Base-by-base conservation (phyloP, 2,888 invertebrate genomes). In the Amphimallon solstitiale region DNA sequence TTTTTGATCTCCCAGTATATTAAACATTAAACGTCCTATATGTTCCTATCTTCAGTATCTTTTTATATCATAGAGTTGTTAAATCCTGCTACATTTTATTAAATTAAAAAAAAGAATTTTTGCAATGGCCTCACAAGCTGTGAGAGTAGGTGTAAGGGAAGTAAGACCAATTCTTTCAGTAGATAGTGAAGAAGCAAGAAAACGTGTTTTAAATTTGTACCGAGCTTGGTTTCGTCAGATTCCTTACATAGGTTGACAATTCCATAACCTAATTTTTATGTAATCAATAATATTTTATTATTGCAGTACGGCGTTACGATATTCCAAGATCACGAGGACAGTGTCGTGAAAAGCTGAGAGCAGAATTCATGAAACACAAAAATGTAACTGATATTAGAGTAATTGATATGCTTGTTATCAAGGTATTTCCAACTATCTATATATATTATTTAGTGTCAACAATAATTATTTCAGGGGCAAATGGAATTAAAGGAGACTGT, bases 161-260 rank as follows among this genome's bases (percentile, higher is more conserved):
- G 97, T 94, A 29, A 92, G 90, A 79, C 97, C 97, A 29, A 86
- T 98, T 75, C 85, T 97, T 70, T 97, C 97, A 0, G 75, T 90
- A 60, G 90, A 90, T 79, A 84, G 84, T 45, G 85, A 83, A 2
- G 96, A 97, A 81, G 95, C 97, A 0, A 89, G 88, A 74, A 87
- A 87, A 78, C 88, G 96, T 80, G 97, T 94, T 0, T 79, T 97
- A 6, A 93, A 89, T 81, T 86, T 98, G 63, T 98, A 97, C 82
- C 95, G 92, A 84, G 92, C 95, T 64, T 98, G 97, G 96, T 94
- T 92, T 83, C 90, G 97, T 71, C 94, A 96, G 83, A 86, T 96
- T 68, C 97, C 97, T 5, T 91, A 90, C 80, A 87, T 96, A 77
- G 89, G 97, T 95, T 85, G 85, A 89, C n/a, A 86, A 69, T 35